A percentile compares a stretch with the other conserved stretches of the same genome.
Conservation (phyloP, 2,797 vertebrate genomes). For the Ctenosaura bakeri region DNA sequence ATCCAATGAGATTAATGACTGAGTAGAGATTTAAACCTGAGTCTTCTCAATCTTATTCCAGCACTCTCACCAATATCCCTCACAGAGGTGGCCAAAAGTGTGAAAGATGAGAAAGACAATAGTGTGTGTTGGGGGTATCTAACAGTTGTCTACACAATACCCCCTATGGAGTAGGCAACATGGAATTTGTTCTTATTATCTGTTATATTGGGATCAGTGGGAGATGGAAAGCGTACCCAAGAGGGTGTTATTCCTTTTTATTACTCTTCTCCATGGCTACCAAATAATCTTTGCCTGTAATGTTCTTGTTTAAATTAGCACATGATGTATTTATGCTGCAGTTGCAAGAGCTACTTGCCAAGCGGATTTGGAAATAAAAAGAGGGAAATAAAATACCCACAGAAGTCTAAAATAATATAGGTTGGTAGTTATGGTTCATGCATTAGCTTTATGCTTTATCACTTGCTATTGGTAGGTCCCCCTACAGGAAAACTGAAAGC, state of each 20-base stretch:
- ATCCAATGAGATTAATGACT: neutral
- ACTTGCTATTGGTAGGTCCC: neutral
- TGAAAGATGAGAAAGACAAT: neutral
- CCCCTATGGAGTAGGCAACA: neutral
- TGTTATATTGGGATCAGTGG: neutral
- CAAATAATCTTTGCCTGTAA: neutral
- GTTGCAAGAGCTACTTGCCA: neutral
- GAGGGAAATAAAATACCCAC: neutral
- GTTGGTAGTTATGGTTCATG: neutral
- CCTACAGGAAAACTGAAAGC: neutral
- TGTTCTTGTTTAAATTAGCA: neutral
- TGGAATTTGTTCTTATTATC: neutral
- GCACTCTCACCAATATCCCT: neutral
- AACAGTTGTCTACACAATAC: neutral
- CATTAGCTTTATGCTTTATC: neutral
- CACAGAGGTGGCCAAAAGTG: neutral
- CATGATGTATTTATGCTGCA: neutral
- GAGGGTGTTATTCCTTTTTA: neutral
- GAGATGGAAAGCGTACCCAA: neutral
- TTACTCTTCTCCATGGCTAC: neutral
- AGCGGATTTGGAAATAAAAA: neutral
- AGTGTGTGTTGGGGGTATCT: too few species aligned
- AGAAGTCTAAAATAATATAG: too few species aligned
- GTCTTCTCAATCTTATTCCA: neutral
- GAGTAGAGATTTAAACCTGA: neutral